Evolutionary conservation across 2,888 invertebrate genomes (phyloP).

Genomic region (Phania funesta): DNA sequence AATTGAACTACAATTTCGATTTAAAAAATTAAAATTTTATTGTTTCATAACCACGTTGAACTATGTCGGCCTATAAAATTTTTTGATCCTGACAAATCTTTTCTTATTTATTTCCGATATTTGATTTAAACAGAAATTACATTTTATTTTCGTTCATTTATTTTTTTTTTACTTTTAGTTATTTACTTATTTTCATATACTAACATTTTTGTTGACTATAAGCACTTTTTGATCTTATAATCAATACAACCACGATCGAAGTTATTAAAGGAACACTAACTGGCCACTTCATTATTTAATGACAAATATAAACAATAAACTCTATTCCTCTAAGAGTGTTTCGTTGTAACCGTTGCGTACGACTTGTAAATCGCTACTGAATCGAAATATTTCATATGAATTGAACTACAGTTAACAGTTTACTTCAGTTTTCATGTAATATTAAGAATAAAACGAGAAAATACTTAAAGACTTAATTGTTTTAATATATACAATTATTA

Average conservation of each 20-base stretch:
- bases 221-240: conserved; percentile 4
- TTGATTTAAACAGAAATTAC: not conserved
- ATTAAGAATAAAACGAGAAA: not conserved
- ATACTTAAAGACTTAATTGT: conserved; percentile 16
- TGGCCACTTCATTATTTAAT: conserved; percentile 19
- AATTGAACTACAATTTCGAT: too few species aligned
- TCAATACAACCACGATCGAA: not conserved
- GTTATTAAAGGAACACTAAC: conserved; percentile 4
- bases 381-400: not conserved
- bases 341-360: conserved; percentile 2
- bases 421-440: not conserved
- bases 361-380: conserved; percentile 39
- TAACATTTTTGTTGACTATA: conserved; percentile 28
- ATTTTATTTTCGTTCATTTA: not conserved
- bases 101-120: not conserved
- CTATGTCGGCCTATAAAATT: too few species aligned
- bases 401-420: conserved; percentile 35
- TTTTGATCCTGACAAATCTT: not conserved
- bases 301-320: not conserved
- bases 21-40: too few species aligned
- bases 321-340: not conserved
- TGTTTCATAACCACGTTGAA: too few species aligned
- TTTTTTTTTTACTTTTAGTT: not conserved
- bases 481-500: too few species aligned
- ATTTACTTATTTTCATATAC: conserved; percentile 1